phyloP scores from a whole-genome alignment of 2,113 vertebrate genomes.

The Euleptes europaea region DNA sequence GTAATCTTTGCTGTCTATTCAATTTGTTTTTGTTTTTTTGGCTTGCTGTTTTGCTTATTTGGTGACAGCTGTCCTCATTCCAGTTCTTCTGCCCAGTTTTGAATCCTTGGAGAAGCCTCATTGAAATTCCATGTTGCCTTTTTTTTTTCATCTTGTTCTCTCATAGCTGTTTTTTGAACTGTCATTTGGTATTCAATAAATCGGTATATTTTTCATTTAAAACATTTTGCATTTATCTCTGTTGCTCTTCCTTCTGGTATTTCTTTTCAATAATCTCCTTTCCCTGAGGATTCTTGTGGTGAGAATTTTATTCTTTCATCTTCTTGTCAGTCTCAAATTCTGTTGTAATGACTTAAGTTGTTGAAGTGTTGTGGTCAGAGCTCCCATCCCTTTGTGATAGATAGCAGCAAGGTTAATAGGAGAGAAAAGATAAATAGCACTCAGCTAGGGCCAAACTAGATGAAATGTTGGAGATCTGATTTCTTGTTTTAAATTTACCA shows the following conservation, averaged over 20 bases:
- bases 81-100: background rate
- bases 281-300: background rate
- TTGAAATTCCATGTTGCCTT: background rate
- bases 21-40: background rate
- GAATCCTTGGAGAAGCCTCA: background rate
- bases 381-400: too few species aligned
- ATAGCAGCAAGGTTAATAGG: too few species aligned
- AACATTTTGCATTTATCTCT: background rate
- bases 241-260: background rate
- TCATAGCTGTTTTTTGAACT: background rate
- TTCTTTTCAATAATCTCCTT: background rate
- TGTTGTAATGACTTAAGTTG: background rate
- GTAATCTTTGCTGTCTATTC: background rate
- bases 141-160: background rate
- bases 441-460: too few species aligned
- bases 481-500: too few species aligned
- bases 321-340: background rate
- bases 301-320: background rate
- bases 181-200: background rate
- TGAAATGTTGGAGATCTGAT: too few species aligned
- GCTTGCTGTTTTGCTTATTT: background rate
- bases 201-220: background rate
- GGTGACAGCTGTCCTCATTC: background rate
- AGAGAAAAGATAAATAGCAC: too few species aligned
- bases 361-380: too few species aligned